Evolutionary conservation across 2,113 vertebrate genomes (phyloP).

Genomic region (Eupsittula cactorum): DNA sequence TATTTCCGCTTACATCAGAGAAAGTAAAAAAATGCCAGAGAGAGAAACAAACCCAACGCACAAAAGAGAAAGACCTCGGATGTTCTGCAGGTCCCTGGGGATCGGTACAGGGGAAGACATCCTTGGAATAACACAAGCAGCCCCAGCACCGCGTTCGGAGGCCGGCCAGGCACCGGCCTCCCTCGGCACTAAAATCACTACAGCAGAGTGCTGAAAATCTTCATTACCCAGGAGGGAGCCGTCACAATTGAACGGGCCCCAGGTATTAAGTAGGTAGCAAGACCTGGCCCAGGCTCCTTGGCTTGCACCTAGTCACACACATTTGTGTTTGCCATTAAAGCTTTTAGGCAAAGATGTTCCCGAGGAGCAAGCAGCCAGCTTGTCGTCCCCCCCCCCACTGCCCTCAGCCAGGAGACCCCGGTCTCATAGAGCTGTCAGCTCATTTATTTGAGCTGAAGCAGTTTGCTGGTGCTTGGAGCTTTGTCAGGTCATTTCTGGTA

Average conservation of each 20-base stretch:
- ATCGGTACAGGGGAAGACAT: conserved; percentile 23
- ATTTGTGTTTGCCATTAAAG: conserved; percentile 14
- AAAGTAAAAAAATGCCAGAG: neutral
- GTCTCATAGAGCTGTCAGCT: neutral
- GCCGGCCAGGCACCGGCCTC: neutral
- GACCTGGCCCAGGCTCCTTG: conserved; percentile 42
- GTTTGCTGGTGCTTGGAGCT: neutral
- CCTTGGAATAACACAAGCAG: conserved; percentile 31
- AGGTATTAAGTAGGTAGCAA: conserved; percentile 57
- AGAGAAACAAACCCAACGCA: neutral
- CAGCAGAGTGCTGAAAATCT: conserved; percentile 32
- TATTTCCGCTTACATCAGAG: conserved; percentile 44
- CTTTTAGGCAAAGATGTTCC: neutral
- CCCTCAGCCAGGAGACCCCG: neutral
- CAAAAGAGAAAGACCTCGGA: conserved; percentile 24
- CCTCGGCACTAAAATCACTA: neutral
- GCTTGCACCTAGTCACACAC: neutral
- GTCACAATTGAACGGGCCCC: neutral
- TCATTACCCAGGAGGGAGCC: conserved; percentile 37
- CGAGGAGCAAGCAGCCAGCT: rapidly evolving
- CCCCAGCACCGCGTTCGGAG: neutral
- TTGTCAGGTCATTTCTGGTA: neutral
- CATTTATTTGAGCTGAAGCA: neutral
- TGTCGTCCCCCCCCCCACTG: rapidly evolving
- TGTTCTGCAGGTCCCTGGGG: neutral